phyloP scores from a whole-genome alignment of 2,888 invertebrate genomes.

The Megamerina dolium region DNA sequence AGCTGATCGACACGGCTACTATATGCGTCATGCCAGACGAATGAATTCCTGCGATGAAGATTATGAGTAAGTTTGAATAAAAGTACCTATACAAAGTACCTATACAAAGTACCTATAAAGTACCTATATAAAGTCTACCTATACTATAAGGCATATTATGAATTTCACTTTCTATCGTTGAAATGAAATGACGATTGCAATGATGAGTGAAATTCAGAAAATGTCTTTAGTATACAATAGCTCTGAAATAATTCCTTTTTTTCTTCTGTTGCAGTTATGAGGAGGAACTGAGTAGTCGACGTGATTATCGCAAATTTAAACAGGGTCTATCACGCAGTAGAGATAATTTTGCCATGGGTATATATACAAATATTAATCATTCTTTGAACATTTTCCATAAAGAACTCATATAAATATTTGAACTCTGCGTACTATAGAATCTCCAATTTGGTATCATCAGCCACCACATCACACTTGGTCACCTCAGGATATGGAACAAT shows the following conservation, averaged over 20 bases:
- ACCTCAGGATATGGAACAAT: conserved; percentile 46
- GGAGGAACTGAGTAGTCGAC: conserved; percentile 38
- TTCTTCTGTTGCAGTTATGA: conserved; percentile 45
- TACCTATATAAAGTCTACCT: too few species aligned
- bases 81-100: too few species aligned
- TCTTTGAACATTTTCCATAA: too few species aligned
- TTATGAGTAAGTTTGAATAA: conserved; percentile 58
- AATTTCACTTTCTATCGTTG: too few species aligned
- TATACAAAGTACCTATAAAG: too few species aligned
- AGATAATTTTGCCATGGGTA: conserved; percentile 48
- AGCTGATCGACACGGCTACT: conserved; percentile 46
- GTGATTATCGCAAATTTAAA: conserved; percentile 42
- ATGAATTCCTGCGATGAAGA: conserved; percentile 65
- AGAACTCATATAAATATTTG: too few species aligned
- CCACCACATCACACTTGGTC: conserved; percentile 47
- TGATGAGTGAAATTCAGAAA: too few species aligned
- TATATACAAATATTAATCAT: too few species aligned
- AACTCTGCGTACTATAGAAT: conserved; percentile 27
- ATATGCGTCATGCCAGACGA: conserved; percentile 52
- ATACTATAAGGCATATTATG: too few species aligned
- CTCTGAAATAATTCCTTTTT: too few species aligned
- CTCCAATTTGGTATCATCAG: conserved; percentile 46
- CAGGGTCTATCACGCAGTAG: conserved; percentile 43
- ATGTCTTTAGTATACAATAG: too few species aligned
- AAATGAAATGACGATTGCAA: too few species aligned